A percentile compares a stretch with the other conserved stretches of the same genome.
Evolutionary conservation across 1,140 invertebrate species (phyloP).

Genomic region (Heliconius hewitsoni): DNA sequence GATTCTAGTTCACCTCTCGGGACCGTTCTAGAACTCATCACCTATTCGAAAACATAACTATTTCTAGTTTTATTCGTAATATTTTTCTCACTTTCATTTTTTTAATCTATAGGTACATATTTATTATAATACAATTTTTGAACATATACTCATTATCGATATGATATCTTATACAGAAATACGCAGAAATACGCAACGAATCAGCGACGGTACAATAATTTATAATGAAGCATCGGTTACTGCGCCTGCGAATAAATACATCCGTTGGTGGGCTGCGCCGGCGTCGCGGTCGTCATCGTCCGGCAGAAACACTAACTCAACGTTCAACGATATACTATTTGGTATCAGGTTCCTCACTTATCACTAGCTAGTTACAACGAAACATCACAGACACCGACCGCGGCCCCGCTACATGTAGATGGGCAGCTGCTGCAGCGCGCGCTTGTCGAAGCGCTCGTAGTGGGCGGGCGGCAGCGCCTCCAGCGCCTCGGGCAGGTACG

Average conservation of each 20-base stretch:
- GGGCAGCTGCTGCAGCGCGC: slow-evolving; percentile 75
- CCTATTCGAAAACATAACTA: slow-evolving; percentile 79
- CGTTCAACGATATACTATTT: slow-evolving; percentile 74
- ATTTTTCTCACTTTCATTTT: slow-evolving; percentile 81
- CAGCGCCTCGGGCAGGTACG: slow-evolving; percentile 68
- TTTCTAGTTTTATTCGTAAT: slow-evolving; percentile 78
- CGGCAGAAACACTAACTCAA: slow-evolving; percentile 67
- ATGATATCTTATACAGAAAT: slow-evolving; percentile 79
- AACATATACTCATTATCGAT: slow-evolving; percentile 79
- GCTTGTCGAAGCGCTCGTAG: slow-evolving; percentile 78
- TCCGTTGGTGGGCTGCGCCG: slow-evolving; percentile 60
- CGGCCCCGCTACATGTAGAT: slow-evolving; percentile 71
- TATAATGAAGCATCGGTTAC: slow-evolving; percentile 73
- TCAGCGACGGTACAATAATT: slow-evolving; percentile 77
- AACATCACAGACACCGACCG: slow-evolving; percentile 71
- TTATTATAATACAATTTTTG: slow-evolving; percentile 80
- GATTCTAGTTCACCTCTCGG: slow-evolving; percentile 66
- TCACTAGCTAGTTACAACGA: slow-evolving; percentile 71
- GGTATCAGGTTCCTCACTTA: slow-evolving; percentile 71
- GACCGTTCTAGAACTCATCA: slow-evolving; percentile 71
- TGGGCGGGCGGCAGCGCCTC: slow-evolving; percentile 64
- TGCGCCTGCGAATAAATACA: slow-evolving; percentile 75
- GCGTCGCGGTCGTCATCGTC: slow-evolving; percentile 44
- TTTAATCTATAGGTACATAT: slow-evolving; percentile 80
- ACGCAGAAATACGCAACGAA: slow-evolving; percentile 62